These are phyloP conservation scores for Lanius collurio DNA, from an alignment of 2,113 vertebrate genomes.

Conservation along the genomic window DNA sequence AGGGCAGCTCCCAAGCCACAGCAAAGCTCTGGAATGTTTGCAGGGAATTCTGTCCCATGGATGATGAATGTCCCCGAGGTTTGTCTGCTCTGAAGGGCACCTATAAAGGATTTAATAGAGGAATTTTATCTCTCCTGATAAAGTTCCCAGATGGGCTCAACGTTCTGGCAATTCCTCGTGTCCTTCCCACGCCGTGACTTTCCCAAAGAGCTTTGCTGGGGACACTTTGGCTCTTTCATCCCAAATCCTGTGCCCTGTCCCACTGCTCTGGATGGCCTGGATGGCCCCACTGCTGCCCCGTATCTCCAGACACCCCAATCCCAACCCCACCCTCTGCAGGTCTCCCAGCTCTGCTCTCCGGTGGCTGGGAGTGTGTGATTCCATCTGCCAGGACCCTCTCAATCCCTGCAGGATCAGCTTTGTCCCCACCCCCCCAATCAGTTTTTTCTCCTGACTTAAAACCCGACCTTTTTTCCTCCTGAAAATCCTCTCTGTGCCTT, in stretches of 20 bases:
- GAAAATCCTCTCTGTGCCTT: not conserved
- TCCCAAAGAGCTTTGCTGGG: not conserved
- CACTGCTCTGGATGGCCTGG: fast-evolving
- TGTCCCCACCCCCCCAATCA: not conserved
- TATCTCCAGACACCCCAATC: not conserved
- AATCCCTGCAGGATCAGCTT: not conserved
- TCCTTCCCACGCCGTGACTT: not conserved
- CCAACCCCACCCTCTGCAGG: not conserved
- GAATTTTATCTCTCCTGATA: not conserved
- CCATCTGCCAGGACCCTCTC: not conserved
- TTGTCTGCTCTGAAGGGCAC: not conserved
- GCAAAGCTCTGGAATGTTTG: not conserved
- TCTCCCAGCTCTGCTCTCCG: not conserved
- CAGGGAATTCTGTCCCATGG: not conserved
- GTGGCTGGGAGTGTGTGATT: fast-evolving
- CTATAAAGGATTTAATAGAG: not conserved
- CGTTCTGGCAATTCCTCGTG: fast-evolving
- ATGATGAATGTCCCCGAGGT: not conserved
- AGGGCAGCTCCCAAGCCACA: not conserved
- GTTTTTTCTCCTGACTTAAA: not conserved
- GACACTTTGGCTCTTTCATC: not conserved
- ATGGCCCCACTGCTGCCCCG: fast-evolving
- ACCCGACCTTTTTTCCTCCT: not conserved
- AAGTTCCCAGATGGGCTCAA: not conserved
- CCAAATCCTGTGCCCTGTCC: not conserved